Evolutionary conservation across 2,113 vertebrate genomes (phyloP).

Genomic region (Microcebus murinus): DNA sequence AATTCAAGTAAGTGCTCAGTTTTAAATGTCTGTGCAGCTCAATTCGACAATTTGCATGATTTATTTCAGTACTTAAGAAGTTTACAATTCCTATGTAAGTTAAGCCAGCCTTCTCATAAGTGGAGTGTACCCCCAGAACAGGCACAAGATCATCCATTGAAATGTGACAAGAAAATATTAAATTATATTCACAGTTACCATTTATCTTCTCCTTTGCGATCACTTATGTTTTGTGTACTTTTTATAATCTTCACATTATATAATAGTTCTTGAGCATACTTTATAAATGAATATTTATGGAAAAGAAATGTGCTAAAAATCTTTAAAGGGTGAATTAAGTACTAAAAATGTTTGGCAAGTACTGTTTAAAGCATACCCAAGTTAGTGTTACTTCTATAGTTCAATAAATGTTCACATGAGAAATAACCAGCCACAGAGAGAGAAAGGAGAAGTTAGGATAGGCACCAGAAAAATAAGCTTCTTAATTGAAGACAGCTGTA

Average conservation of each 20-base stretch:
- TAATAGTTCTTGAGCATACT: not conserved
- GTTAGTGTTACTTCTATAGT: not conserved
- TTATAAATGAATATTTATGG: not conserved
- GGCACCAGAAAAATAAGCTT: not conserved
- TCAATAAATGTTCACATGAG: not conserved
- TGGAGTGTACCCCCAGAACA: fast-evolving
- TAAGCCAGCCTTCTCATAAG: not conserved
- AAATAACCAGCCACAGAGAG: not conserved
- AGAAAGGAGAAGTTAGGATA: not conserved
- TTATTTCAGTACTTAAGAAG: not conserved
- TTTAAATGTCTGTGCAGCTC: not conserved
- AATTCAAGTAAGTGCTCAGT: not conserved
- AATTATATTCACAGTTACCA: not conserved
- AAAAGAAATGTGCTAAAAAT: not conserved
- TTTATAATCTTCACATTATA: not conserved
- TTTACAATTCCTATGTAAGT: not conserved
- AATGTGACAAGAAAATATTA: not conserved
- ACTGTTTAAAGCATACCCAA: not conserved
- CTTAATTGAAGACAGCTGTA: not conserved
- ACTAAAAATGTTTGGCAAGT: not conserved
- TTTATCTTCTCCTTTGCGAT: too few relatives aligned
- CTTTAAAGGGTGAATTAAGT: not conserved
- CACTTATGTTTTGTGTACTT: not conserved
- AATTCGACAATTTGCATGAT: not conserved
- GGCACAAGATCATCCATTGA: not conserved